These are phyloP conservation scores for Toxonevra muliebris DNA, from an alignment of 2,888 invertebrate species.

Conservation along the genomic window DNA sequence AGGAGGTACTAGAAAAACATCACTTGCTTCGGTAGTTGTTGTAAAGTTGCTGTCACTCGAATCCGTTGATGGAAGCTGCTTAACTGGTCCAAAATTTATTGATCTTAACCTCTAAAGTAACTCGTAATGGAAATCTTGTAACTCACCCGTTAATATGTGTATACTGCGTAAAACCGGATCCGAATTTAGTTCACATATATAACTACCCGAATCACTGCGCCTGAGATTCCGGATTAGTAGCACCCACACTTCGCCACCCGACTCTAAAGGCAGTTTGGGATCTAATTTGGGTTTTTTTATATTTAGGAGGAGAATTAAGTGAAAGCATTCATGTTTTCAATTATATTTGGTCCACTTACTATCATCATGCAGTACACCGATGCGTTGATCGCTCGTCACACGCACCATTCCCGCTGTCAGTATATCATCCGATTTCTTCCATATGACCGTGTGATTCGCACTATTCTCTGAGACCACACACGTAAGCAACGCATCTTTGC, in stretches of 20 bases:
- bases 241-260: slow-evolving; percentile 86
- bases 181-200: slow-evolving; percentile 85
- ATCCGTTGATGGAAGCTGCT: slow-evolving; percentile 40
- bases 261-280: slow-evolving; percentile 53
- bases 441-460: slow-evolving; percentile 75
- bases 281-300: slow-evolving; percentile 42
- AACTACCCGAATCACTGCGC: slow-evolving; percentile 78
- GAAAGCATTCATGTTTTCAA: not conserved
- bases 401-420: slow-evolving; percentile 80
- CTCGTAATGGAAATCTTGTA: not conserved
- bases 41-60: slow-evolving; percentile 35
- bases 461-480: slow-evolving; percentile 77
- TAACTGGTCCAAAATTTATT: slow-evolving; percentile 44
- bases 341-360: slow-evolving; percentile 66
- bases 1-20: slow-evolving; percentile 57
- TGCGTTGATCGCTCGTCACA: slow-evolving; percentile 78
- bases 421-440: slow-evolving; percentile 77
- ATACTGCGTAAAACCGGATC: slow-evolving; percentile 81
- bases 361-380: slow-evolving; percentile 79
- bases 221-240: slow-evolving; percentile 78
- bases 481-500: slow-evolving; percentile 82
- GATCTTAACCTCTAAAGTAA: slow-evolving; percentile 9
- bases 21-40: slow-evolving; percentile 48
- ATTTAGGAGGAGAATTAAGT: not conserved
- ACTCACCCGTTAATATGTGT: slow-evolving; percentile 78